Conservation (phyloP, 1,140 invertebrate species). For the Drosophila ogumai region DNA sequence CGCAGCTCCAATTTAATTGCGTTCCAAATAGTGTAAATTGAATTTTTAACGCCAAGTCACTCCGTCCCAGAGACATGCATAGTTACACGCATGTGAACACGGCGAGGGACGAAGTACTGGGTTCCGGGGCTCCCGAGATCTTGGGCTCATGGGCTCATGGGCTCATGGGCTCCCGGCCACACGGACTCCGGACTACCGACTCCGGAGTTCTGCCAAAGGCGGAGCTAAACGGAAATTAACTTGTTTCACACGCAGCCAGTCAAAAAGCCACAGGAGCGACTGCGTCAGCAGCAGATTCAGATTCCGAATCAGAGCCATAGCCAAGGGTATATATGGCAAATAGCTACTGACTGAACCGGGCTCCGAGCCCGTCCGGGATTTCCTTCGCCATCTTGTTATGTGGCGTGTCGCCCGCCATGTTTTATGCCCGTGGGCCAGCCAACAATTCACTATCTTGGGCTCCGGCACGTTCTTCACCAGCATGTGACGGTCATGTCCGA, state of each 20-base stretch:
- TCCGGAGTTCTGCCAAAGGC: slow-evolving; percentile 19
- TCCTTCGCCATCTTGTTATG: slow-evolving; percentile 50
- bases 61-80: slow-evolving; percentile 61
- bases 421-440: slow-evolving; percentile 37
- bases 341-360: slow-evolving; percentile 17
- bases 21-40: slow-evolving; percentile 81
- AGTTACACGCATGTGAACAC: slow-evolving; percentile 77
- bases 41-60: slow-evolving; percentile 73
- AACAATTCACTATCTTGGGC: slow-evolving; percentile 49
- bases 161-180: slow-evolving; percentile 1
- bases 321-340: slow-evolving; percentile 4
- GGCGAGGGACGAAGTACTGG: background rate
- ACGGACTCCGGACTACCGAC: background rate
- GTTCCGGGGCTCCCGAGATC: background rate
- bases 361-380: slow-evolving; percentile 18
- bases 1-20: slow-evolving; percentile 68
- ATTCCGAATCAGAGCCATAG: slow-evolving; percentile 27
- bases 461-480: slow-evolving; percentile 13
- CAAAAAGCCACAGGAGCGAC: slow-evolving; percentile 36
- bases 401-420: slow-evolving; percentile 60
- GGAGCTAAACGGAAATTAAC: slow-evolving; percentile 68
- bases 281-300: slow-evolving; percentile 32
- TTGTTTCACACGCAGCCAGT: slow-evolving; percentile 71
- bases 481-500: slow-evolving; percentile 34
- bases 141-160: background rate